Evolutionary conservation across 1,140 invertebrate genomes (phyloP).

Genomic region (Copidosoma floridanum): DNA sequence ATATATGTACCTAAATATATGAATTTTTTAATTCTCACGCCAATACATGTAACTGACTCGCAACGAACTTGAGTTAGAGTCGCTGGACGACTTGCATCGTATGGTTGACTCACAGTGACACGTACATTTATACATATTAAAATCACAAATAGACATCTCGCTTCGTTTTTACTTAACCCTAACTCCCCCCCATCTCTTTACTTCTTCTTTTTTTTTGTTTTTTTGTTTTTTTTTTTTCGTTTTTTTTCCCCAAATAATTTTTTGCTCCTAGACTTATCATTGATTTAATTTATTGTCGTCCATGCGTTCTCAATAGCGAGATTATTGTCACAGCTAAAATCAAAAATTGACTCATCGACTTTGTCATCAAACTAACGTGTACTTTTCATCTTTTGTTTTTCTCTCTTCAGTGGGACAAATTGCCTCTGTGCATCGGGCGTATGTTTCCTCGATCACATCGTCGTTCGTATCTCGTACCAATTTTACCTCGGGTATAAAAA

Average conservation of each 20-base stretch:
- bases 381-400: background rate
- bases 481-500: constrained; percentile 15
- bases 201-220: no score
- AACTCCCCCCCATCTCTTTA: no score
- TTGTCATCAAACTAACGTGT: no score
- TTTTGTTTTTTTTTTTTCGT: background rate
- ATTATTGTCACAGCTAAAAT: background rate
- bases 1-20: no score
- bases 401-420: no score
- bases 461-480: background rate
- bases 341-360: constrained; percentile 2
- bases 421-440: background rate
- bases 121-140: background rate
- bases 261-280: background rate
- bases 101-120: background rate
- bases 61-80: constrained; percentile 2
- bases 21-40: background rate
- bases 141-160: constrained; percentile 1
- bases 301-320: background rate
- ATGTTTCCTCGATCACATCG: background rate
- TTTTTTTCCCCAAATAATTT: no score
- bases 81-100: background rate
- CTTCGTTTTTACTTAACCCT: background rate
- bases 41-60: constrained; percentile 1
- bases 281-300: constrained; percentile 7